Conservation (phyloP, 2,113 vertebrate species). For the Seriola aureovittata region DNA sequence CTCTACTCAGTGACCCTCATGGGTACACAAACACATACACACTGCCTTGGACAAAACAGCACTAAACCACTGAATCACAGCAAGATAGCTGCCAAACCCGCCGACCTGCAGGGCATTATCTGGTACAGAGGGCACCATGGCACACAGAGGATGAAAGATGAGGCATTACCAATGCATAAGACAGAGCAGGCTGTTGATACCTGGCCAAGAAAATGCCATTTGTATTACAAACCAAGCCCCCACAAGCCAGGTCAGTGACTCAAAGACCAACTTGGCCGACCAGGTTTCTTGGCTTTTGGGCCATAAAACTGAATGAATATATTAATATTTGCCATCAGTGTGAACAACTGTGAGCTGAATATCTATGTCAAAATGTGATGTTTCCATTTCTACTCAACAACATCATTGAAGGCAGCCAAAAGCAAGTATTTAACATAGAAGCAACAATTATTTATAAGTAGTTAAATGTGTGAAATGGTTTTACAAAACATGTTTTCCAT, state of each 20-base stretch:
- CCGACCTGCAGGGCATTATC: slow-evolving; percentile 60
- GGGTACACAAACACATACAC: slow-evolving; percentile 42
- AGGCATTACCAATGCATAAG: slow-evolving; percentile 51
- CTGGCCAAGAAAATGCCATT: slow-evolving; percentile 65
- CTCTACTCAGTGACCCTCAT: slow-evolving; percentile 55
- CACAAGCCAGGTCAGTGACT: slow-evolving; percentile 46
- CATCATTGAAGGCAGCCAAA: background rate
- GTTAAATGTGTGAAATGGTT: background rate
- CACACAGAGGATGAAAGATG: slow-evolving; percentile 42
- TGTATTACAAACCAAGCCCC: slow-evolving; percentile 36
- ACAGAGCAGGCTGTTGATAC: slow-evolving; percentile 50
- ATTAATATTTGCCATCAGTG: background rate
- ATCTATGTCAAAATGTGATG: background rate
- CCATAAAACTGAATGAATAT: slow-evolving; percentile 27
- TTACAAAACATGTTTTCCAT: background rate
- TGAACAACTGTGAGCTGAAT: background rate
- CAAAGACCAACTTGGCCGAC: slow-evolving; percentile 26
- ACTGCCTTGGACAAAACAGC: slow-evolving; percentile 43
- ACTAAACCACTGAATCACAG: slow-evolving; percentile 57
- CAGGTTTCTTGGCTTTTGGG: slow-evolving; percentile 5
- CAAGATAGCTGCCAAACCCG: slow-evolving; percentile 64
- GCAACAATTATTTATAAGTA: background rate
- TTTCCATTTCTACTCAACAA: slow-evolving; percentile 4
- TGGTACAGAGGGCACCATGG: slow-evolving; percentile 51
- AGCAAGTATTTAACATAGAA: background rate